phyloP scores from a whole-genome alignment of 2,888 invertebrate genomes.

The Pocota personata region DNA sequence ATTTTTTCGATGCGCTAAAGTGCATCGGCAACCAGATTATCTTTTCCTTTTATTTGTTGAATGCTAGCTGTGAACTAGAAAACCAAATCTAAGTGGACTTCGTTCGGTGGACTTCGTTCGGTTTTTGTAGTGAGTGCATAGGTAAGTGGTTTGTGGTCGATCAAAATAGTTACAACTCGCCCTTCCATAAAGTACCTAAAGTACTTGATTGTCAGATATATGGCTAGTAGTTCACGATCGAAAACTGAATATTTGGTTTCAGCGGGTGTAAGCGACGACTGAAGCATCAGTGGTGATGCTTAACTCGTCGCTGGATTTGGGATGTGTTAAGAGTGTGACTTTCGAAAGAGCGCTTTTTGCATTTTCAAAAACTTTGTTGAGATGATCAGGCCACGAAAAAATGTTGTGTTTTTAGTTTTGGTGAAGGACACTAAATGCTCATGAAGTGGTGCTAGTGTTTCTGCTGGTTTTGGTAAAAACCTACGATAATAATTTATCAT shows the following conservation, averaged over 20 bases:
- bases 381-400: constrained; percentile 12
- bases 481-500: constrained; percentile 14
- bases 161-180: not conserved
- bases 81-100: constrained; percentile 8
- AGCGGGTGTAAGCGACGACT: constrained; percentile 61
- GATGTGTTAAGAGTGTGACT: constrained; percentile 31
- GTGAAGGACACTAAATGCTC: not conserved
- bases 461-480: not conserved
- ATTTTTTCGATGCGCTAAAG: not conserved
- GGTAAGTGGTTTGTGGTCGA: constrained; percentile 4
- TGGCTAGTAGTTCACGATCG: constrained; percentile 75
- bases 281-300: constrained; percentile 66
- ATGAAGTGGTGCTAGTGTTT: constrained; percentile 9
- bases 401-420: not conserved
- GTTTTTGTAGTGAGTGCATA: constrained; percentile 1
- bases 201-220: constrained; percentile 69
- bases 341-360: constrained; percentile 8
- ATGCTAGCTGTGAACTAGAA: constrained; percentile 9
- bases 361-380: not conserved
- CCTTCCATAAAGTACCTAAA: no score
- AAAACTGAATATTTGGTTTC: constrained; percentile 76
- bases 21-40: constrained; percentile 1
- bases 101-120: not conserved
- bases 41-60: constrained; percentile 1
- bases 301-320: not conserved